phyloP scores from a whole-genome alignment of 1,140 invertebrate genomes.

The Odontomachus brunneus region DNA sequence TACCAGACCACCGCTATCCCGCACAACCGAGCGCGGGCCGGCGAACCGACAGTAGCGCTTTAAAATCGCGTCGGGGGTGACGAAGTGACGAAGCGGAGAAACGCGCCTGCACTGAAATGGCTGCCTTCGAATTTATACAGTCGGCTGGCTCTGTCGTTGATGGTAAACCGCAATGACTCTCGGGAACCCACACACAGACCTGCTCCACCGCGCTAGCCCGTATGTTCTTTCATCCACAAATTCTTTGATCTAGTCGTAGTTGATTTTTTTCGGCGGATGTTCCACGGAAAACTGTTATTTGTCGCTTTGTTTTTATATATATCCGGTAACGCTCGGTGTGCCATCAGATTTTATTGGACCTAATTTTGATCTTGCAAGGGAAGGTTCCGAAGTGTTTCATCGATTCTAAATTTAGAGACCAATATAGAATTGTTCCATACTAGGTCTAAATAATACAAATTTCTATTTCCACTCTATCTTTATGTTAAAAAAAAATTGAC shows the following conservation, averaged over 20 bases:
- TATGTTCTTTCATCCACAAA: slow-evolving; percentile 20
- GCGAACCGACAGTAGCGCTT: slow-evolving; percentile 62
- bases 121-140: slow-evolving; percentile 64
- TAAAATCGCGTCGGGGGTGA: slow-evolving; percentile 69
- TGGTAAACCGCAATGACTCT: slow-evolving; percentile 52
- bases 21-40: slow-evolving; percentile 10
- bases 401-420: too few relatives aligned
- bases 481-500: too few relatives aligned
- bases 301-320: neutral
- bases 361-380: too few relatives aligned
- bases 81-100: slow-evolving; percentile 59
- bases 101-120: slow-evolving; percentile 43
- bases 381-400: too few relatives aligned
- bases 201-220: neutral
- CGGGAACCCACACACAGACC: slow-evolving; percentile 27
- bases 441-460: too few relatives aligned
- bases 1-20: slow-evolving; percentile 41
- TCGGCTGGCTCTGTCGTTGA: slow-evolving; percentile 46
- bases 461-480: too few relatives aligned
- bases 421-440: too few relatives aligned
- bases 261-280: neutral
- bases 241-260: slow-evolving; percentile 12
- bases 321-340: too few relatives aligned
- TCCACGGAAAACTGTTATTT: neutral
- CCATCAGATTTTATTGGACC: too few relatives aligned